These are phyloP conservation scores for Macaca mulatta DNA, from an alignment of 2,113 vertebrate species.

Conservation along the genomic window DNA sequence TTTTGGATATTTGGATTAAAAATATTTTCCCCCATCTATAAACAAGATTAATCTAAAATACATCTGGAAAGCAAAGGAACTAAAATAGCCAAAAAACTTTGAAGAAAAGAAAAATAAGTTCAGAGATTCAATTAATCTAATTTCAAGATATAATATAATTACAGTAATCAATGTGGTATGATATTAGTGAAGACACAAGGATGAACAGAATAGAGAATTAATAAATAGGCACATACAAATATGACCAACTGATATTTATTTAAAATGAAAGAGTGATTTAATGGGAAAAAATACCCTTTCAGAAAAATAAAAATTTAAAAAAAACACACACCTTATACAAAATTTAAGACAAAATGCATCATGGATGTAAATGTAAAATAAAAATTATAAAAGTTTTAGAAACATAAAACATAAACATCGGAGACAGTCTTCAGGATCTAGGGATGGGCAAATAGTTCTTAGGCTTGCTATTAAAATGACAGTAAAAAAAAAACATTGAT, in stretches of 20 bases:
- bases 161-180: neutral
- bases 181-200: neutral
- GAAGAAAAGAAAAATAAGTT: neutral
- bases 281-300: neutral
- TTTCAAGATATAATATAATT: neutral
- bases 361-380: neutral
- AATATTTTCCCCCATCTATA: neutral
- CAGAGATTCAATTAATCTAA: neutral
- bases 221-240: neutral
- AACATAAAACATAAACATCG: neutral
- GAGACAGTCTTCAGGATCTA: neutral
- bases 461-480: neutral
- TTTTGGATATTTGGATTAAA: neutral
- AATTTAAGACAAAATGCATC: neutral
- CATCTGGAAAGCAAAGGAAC: neutral
- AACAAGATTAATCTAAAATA: neutral
- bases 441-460: neutral
- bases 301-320: too few relatives aligned
- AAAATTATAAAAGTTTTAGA: neutral
- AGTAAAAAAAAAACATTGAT: neutral
- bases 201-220: neutral
- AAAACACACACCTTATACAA: neutral
- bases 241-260: neutral
- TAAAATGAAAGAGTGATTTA: neutral
- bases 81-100: neutral